phyloP scores from a whole-genome alignment of 2,797 vertebrate genomes.

The Sebastes cheni region DNA sequence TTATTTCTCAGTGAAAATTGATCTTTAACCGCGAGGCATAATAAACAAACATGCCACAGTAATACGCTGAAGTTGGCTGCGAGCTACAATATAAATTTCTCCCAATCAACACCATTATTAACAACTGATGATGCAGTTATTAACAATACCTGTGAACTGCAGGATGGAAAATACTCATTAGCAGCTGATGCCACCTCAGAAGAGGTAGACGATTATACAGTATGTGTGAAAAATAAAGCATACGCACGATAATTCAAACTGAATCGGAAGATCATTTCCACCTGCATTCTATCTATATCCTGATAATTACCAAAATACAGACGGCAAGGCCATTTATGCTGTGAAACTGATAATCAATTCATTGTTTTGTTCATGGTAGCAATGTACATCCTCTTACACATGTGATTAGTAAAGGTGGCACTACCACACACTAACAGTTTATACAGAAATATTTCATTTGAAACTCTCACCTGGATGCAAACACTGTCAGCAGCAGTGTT shows the following conservation, averaged over 20 bases:
- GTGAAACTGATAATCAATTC: background rate
- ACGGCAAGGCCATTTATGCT: background rate
- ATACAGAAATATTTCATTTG: slow-evolving; percentile 1
- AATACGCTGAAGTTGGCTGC: slow-evolving; percentile 20
- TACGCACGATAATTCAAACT: slow-evolving; percentile 21
- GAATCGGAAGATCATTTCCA: slow-evolving; percentile 41
- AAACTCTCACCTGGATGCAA: slow-evolving; percentile 43
- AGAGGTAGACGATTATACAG: slow-evolving; percentile 39
- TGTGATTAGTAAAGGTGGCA: background rate
- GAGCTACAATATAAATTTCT: slow-evolving; percentile 25
- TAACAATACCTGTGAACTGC: slow-evolving; percentile 52
- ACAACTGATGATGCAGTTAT: slow-evolving; percentile 52
- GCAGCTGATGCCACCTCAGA: slow-evolving; percentile 41
- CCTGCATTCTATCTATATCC: slow-evolving; percentile 8
- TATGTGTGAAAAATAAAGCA: slow-evolving; percentile 53
- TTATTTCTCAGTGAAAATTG: background rate
- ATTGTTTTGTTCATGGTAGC: background rate
- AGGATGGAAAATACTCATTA: slow-evolving; percentile 61
- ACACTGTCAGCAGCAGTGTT: slow-evolving; percentile 14
- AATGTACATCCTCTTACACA: background rate
- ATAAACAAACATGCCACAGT: slow-evolving; percentile 25
- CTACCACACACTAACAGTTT: background rate
- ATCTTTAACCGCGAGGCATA: slow-evolving; percentile 10
- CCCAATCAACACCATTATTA: slow-evolving; percentile 63
- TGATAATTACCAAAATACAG: slow-evolving; percentile 10